Evolutionary conservation across 1,140 invertebrate genomes (phyloP), one percentile per base, ranked within the genome.

Genomic region (Ptiloglossa arizonensis): DNA sequence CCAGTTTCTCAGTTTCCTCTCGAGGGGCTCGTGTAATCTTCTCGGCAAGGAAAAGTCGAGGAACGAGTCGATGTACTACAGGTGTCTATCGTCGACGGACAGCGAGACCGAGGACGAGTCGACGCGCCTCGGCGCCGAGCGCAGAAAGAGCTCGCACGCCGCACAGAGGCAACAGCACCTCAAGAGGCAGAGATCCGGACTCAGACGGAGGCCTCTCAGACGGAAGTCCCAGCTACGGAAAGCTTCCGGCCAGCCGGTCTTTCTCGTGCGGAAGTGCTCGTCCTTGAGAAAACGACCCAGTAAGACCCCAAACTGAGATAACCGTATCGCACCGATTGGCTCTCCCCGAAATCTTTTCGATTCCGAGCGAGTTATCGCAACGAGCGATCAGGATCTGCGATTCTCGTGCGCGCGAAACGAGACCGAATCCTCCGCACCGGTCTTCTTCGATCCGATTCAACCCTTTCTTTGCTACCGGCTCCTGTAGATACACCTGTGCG

Each of bases 221-320:
- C 82, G 91, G 75, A 91, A 91, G 59, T 92, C 91, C 1, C 91
- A 92, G 71, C 69, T 93, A 13, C 82, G 82, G 69, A 85, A 87
- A 24, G 83, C 87, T 29, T 86, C 85, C 22, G 87, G 90, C 15
- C 91, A 92, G 63, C 92, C 92, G 11, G 91, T 92, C 66, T 93
- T 91, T 75, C 87, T 92, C 27, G 90, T 91, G 8, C 86, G 91
- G 62, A 92, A 91, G 38, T 88, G 89, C 52, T 92, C 92, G 6
- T 93, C 91, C 15, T 86, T 91, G 48, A 88, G 91, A 70, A 91
- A 89, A 82, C 87, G 89, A 90, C 89, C 90, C 59, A 91, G 91
- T 92, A 92, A 89, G 91, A 86, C 41, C 22, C 13, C 13, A 59
- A 11, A 15, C 6, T 11, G 22, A n/a, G n/a, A n/a, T n/a, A n/a